phyloP scores from a whole-genome alignment of 2,797 vertebrate genomes.

The Orientallactaga sibirica region DNA sequence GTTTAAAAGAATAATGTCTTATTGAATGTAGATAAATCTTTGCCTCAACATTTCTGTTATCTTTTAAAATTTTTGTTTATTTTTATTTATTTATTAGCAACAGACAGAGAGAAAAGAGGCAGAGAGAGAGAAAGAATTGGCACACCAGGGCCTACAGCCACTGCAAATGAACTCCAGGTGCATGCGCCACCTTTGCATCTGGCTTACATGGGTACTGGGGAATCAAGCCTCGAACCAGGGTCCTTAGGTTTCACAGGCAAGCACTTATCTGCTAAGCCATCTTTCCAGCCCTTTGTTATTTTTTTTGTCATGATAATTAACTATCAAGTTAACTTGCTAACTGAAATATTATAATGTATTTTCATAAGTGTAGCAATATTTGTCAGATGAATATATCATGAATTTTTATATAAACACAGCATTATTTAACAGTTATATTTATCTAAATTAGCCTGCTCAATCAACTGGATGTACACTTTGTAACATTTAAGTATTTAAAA shows the following conservation, averaged over 20 bases:
- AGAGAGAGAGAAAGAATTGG: no score
- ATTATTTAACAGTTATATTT: slow-evolving; percentile 56
- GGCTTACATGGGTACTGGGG: no score
- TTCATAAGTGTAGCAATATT: slow-evolving; percentile 38
- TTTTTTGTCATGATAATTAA: slow-evolving; percentile 24
- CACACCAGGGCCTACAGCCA: no score
- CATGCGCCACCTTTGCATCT: no score
- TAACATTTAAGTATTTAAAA: slow-evolving; percentile 60
- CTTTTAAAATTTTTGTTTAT: neutral
- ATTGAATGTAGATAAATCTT: neutral
- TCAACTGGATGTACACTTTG: slow-evolving; percentile 37
- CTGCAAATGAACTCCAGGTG: no score
- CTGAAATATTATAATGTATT: neutral
- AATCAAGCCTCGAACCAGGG: no score
- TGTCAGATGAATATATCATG: neutral
- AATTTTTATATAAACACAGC: slow-evolving; percentile 37
- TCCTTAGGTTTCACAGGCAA: no score
- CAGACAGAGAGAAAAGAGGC: no score
- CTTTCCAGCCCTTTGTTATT: no score
- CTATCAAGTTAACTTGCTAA: neutral
- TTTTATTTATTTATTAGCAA: no score
- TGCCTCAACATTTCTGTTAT: neutral
- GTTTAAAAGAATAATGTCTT: neutral
- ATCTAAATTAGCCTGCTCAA: slow-evolving; percentile 44
- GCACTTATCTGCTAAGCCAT: no score